Evolutionary conservation across 2,113 vertebrate species (phyloP), one percentile per base, ranked within the genome.

Genomic region (Pardalotus punctatus): DNA sequence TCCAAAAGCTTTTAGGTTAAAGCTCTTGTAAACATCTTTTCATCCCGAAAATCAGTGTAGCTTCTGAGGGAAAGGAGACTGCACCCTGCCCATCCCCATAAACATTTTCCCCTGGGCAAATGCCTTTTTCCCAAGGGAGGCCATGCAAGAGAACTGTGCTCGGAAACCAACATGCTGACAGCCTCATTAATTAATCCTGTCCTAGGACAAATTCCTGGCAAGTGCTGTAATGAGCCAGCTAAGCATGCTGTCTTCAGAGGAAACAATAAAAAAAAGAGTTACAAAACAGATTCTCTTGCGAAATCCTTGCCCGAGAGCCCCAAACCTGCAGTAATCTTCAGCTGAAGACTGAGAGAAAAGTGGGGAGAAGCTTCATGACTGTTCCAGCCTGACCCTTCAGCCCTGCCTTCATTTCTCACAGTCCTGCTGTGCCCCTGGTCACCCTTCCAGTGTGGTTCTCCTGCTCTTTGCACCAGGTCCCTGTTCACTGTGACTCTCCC

Each of bases 171-270:
- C 60, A 64, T n/a, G 54, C 42, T 85, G 81, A 94, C 91, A 93
- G 67, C 14, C 47, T 60, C 45, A 70, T 64, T 67, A 83, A 90
- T 78, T 83, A 86, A 79, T 81, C 60, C 58, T 77, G 23, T 58
- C 90, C 81, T 51, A 50, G 80, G 79, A 94, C 76, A 92, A 95
- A 96, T 96, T 94, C 94, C 62, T 96, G 65, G 65, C 56, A 72
- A 90, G 86, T 90, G 80, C 66, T 77, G 91, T 93, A 85, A 95
- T 73, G 56, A 96, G 71, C 71, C 85, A 95, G 79, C 58, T 73
- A 86, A 94, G 79, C 43, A 40, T n/a, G 58, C 54, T 90, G 66
- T 69, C 93, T 86, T 33, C 61, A 76, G 64, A 82, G 79, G 81
- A 91, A 96, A 91, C 51, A 65, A 86, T 53, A 8, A 10, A 48